These are phyloP conservation scores for Cirrhinus mrigala DNA, from an alignment of 2,797 vertebrate genomes.

Conservation along the genomic window DNA sequence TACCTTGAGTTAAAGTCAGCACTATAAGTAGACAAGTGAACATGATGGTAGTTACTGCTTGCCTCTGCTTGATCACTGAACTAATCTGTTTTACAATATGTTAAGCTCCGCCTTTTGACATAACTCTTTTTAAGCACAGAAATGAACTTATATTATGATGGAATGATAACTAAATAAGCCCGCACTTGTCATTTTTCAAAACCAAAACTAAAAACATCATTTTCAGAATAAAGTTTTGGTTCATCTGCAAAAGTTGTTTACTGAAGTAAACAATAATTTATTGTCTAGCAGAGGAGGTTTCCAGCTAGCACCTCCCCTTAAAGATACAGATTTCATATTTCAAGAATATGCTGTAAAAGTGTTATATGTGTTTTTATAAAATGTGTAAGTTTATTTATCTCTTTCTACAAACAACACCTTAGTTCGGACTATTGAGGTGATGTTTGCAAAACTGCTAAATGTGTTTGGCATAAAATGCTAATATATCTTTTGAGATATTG, in stretches of 20 bases:
- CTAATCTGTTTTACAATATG: background rate
- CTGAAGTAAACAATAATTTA: background rate
- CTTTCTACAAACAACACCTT: background rate
- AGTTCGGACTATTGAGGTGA: background rate
- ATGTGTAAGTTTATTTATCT: too few species aligned
- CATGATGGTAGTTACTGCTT: background rate
- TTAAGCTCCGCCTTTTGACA: background rate
- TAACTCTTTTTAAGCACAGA: background rate
- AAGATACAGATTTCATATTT: background rate
- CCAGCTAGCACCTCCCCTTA: background rate
- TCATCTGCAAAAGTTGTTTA: background rate
- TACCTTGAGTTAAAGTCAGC: constrained; percentile 14
- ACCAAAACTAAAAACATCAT: too few species aligned
- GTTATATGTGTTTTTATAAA: too few species aligned
- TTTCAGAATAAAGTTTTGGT: too few species aligned
- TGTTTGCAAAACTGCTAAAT: background rate
- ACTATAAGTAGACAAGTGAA: background rate
- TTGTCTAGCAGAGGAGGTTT: background rate
- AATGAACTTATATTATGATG: too few species aligned
- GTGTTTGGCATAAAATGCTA: too few species aligned
- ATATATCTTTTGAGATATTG: too few species aligned
- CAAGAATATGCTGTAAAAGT: background rate
- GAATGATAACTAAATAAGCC: too few species aligned
- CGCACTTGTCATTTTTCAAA: too few species aligned
- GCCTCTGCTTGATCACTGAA: background rate